Percentiles rank a stretch among this genome's conserved stretches.
Evolutionary conservation across 2,797 vertebrate genomes (phyloP).

Genomic region (Syngnathus rostellatus): DNA sequence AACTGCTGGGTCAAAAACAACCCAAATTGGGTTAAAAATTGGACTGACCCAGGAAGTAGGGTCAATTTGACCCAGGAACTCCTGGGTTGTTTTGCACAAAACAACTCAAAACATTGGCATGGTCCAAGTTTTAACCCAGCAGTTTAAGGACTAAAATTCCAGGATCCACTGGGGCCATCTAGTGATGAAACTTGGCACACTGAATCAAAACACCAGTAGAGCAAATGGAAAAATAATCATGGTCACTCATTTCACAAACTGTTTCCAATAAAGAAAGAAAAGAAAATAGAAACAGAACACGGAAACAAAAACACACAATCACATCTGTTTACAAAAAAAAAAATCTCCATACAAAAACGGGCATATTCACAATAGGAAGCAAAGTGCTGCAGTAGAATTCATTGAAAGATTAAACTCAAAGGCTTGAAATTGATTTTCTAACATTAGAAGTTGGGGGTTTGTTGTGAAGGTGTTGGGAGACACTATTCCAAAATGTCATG

Average conservation of each 20-base stretch:
- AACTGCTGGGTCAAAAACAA: no score
- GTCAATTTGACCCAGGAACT: no score
- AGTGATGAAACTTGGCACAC: conserved; percentile 19
- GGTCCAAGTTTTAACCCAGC: no score
- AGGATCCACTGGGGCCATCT: conserved; percentile 26
- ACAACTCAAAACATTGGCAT: no score
- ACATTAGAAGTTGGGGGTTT: background rate
- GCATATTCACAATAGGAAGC: conserved; percentile 51
- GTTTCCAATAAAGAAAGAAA: conserved; percentile 27
- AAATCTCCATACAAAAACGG: conserved; percentile 47
- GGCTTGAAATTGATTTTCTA: background rate
- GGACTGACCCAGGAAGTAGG: no score
- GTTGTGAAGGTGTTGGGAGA: no score
- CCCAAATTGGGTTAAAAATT: no score
- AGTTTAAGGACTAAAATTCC: background rate
- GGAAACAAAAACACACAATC: conserved; percentile 30
- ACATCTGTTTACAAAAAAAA: conserved; percentile 42
- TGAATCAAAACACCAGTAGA: conserved; percentile 9
- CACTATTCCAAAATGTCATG: background rate
- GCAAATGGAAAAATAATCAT: conserved; percentile 49
- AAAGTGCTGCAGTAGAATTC: conserved; percentile 40
- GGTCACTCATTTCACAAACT: conserved; percentile 26
- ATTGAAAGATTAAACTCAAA: background rate
- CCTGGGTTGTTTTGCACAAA: no score
- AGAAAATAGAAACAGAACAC: conserved; percentile 16